A percentile compares a stretch with the other conserved stretches of the same genome.
These are phyloP conservation scores for Philypnodon macrostomus DNA, from an alignment of 2,797 vertebrate species.

Conservation along the genomic window DNA sequence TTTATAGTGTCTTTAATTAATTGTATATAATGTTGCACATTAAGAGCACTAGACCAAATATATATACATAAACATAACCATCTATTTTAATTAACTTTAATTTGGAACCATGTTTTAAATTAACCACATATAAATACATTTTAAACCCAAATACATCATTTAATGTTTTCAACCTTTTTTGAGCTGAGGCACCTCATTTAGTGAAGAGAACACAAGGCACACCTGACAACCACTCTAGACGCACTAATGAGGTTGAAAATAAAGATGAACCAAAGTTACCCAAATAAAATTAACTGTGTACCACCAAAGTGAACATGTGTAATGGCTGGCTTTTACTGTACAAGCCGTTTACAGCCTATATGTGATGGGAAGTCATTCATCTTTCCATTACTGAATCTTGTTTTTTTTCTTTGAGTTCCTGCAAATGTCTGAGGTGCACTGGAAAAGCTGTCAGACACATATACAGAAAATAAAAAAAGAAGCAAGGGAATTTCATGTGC, in stretches of 20 bases:
- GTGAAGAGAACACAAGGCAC: no score
- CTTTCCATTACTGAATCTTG: not conserved
- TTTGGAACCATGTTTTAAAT: no score
- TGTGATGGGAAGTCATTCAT: constrained; percentile 6
- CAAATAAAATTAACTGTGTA: constrained; percentile 7
- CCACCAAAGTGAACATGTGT: not conserved
- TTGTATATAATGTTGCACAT: no score
- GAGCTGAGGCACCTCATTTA: no score
- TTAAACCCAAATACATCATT: no score
- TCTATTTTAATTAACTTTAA: no score
- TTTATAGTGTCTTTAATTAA: no score
- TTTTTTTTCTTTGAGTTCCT: constrained; percentile 6
- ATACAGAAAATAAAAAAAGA: constrained; percentile 5
- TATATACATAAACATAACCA: no score
- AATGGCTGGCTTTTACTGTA: not conserved
- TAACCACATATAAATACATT: no score
- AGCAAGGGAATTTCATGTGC: not conserved
- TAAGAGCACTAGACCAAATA: no score
- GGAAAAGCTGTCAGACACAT: constrained; percentile 7
- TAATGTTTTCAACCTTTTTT: no score
- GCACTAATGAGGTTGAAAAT: not conserved
- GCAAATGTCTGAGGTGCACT: constrained; percentile 14
- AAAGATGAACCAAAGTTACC: constrained; percentile 1
- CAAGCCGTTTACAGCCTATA: constrained; percentile 1
- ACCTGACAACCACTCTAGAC: no score